Conservation (phyloP, 2,888 invertebrate species). For the Cryptus armator region DNA sequence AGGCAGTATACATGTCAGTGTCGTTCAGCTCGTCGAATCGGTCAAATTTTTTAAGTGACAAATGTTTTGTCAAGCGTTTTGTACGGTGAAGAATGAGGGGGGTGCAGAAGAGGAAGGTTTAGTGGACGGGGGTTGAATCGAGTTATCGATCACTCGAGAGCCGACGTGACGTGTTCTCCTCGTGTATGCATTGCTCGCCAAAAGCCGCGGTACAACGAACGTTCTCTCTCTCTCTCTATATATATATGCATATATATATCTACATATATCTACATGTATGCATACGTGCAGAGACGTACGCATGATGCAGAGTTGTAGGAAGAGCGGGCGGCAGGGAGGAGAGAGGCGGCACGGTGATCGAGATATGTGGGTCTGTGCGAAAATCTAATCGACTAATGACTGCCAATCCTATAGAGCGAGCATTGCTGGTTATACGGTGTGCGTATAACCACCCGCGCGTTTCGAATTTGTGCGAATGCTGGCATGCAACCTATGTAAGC, state of each 20-base stretch:
- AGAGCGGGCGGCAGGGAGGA: slow-evolving; percentile 7
- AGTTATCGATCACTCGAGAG: slow-evolving; percentile 68
- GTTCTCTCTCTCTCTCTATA: not conserved
- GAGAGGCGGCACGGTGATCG: slow-evolving; percentile 70
- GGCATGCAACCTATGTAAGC: slow-evolving; percentile 46
- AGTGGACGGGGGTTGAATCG: slow-evolving; percentile 64
- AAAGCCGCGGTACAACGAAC: slow-evolving; percentile 42
- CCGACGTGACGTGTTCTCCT: slow-evolving; percentile 53
- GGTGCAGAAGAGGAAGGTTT: slow-evolving; percentile 52
- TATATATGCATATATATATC: slow-evolving; percentile 13
- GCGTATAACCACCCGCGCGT: slow-evolving; percentile 40
- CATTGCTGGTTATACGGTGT: slow-evolving; percentile 45
- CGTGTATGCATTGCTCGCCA: slow-evolving; percentile 49
- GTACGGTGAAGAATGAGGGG: slow-evolving; percentile 24
- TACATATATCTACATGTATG: slow-evolving; percentile 12
- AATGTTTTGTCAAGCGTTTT: slow-evolving; percentile 56
- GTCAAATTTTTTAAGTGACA: slow-evolving; percentile 49
- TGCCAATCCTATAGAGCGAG: slow-evolving; percentile 71
- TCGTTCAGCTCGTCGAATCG: slow-evolving; percentile 26
- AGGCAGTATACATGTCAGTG: slow-evolving; percentile 33
- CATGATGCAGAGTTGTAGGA: slow-evolving; percentile 19
- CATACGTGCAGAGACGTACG: slow-evolving; percentile 20
- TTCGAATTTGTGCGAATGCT: slow-evolving; percentile 52
- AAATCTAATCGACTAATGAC: slow-evolving; percentile 82
- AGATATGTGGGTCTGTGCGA: slow-evolving; percentile 75